Percentiles rank a stretch among this genome's conserved stretches.
These are phyloP conservation scores for Heliconius congener DNA, from an alignment of 1,140 invertebrate genomes.

Conservation along the genomic window DNA sequence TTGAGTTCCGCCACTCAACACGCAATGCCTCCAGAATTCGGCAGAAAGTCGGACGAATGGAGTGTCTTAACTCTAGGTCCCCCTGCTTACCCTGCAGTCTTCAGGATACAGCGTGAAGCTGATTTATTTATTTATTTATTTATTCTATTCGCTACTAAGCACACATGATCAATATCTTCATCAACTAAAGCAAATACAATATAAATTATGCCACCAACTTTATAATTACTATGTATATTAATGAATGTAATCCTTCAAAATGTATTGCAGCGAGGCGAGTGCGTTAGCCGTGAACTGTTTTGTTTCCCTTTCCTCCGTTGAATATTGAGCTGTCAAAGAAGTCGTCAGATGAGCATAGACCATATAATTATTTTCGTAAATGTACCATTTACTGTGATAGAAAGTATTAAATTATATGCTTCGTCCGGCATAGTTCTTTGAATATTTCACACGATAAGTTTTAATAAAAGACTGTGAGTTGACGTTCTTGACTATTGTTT, in stretches of 20 bases:
- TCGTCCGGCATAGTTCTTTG: constrained; percentile 45
- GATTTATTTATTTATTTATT: too few species aligned
- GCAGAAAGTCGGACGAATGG: too few species aligned
- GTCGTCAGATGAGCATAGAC: constrained; percentile 50
- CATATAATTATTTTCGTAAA: constrained; percentile 62
- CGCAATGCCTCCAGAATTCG: too few species aligned
- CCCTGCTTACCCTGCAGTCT: too few species aligned
- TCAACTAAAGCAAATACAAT: background rate
- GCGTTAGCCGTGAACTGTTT: constrained; percentile 32
- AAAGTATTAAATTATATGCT: constrained; percentile 74
- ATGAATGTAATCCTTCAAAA: too few species aligned
- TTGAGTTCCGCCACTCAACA: too few species aligned
- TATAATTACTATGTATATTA: background rate
- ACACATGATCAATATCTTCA: background rate
- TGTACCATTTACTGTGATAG: constrained; percentile 55
- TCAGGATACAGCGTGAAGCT: too few species aligned
- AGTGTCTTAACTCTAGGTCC: too few species aligned
- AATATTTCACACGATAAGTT: constrained; percentile 68
- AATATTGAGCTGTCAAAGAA: constrained; percentile 64
- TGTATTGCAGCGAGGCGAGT: too few species aligned
- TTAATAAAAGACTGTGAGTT: constrained; percentile 46
- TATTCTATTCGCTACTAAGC: background rate
- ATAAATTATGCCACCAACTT: background rate
- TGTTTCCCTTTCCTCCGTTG: constrained; percentile 46
- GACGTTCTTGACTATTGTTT: constrained; percentile 62